A percentile compares a stretch with the other conserved stretches of the same genome.
Conservation (phyloP, 2,797 vertebrate genomes). For the Tauraco hartlaubi region DNA sequence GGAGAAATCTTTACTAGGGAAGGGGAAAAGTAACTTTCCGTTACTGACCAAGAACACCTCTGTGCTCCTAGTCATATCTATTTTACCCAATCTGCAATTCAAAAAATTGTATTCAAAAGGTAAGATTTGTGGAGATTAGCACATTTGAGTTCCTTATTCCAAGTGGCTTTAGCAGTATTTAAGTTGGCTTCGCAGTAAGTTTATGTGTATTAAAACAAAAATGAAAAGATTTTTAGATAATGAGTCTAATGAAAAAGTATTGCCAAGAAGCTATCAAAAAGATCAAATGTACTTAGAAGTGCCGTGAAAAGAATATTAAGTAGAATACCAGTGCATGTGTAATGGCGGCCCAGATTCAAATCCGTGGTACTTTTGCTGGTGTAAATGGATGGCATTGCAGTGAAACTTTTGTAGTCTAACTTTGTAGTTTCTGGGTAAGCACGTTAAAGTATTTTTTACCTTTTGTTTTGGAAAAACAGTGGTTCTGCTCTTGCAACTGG, state of each 20-base stretch:
- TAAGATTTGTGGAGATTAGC: neutral
- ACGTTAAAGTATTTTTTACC: neutral
- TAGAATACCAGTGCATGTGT: neutral
- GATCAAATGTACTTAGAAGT: conserved; percentile 43
- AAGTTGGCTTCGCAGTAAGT: neutral
- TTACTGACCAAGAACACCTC: neutral
- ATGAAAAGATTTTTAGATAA: conserved; percentile 36
- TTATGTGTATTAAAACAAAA: conserved; percentile 22
- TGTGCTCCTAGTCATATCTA: neutral
- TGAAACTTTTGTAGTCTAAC: neutral
- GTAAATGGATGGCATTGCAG: neutral
- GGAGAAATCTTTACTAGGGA: neutral
- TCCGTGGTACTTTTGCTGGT: neutral
- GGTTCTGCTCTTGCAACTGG: neutral
- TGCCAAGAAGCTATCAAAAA: conserved; percentile 19
- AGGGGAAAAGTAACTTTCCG: neutral
- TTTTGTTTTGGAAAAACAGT: neutral
- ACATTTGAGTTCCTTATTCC: neutral
- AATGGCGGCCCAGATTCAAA: neutral
- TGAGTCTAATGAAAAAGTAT: conserved; percentile 2
- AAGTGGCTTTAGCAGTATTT: conserved; percentile 17
- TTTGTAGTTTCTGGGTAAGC: neutral
- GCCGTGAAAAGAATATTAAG: conserved; percentile 40
- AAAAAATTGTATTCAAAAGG: neutral
- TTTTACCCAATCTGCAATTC: neutral